Percentiles rank a stretch among this genome's conserved stretches.
phyloP scores from a whole-genome alignment of 2,888 invertebrate genomes.

The Agapostemon virescens region DNA sequence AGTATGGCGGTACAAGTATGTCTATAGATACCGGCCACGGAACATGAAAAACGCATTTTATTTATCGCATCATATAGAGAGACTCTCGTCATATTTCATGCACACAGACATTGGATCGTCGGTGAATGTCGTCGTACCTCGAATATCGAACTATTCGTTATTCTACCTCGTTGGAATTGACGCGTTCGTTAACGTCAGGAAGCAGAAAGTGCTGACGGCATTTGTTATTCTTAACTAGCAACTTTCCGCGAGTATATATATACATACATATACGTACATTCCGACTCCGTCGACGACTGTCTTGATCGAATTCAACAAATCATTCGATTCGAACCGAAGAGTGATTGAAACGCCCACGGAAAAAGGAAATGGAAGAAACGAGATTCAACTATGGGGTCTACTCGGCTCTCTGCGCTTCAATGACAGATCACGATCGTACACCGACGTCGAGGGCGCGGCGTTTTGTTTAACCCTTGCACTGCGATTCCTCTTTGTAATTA shows the following conservation, averaged over 20 bases:
- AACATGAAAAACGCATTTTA: slow-evolving; percentile 54
- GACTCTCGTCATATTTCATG: slow-evolving; percentile 44
- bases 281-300: neutral
- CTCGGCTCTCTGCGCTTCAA: neutral
- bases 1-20: slow-evolving; percentile 41
- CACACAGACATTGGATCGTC: slow-evolving; percentile 33
- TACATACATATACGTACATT: no score
- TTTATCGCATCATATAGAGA: slow-evolving; percentile 44
- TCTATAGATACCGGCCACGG: slow-evolving; percentile 31
- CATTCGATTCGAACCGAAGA: neutral
- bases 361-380: slow-evolving; percentile 11
- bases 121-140: slow-evolving; percentile 36
- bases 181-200: slow-evolving; percentile 38
- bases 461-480: neutral
- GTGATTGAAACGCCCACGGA: slow-evolving; percentile 2
- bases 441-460: neutral
- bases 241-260: neutral
- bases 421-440: neutral
- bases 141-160: slow-evolving; percentile 45
- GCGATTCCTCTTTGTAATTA: no score
- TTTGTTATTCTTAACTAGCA: slow-evolving; percentile 15
- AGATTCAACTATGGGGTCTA: neutral
- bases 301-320: slow-evolving; percentile 1
- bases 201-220: slow-evolving; percentile 15
- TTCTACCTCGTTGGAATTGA: slow-evolving; percentile 31